These are phyloP conservation scores for Drosophila hawaiiensis DNA, from an alignment of 2,888 invertebrate species.

Conservation along the genomic window DNA sequence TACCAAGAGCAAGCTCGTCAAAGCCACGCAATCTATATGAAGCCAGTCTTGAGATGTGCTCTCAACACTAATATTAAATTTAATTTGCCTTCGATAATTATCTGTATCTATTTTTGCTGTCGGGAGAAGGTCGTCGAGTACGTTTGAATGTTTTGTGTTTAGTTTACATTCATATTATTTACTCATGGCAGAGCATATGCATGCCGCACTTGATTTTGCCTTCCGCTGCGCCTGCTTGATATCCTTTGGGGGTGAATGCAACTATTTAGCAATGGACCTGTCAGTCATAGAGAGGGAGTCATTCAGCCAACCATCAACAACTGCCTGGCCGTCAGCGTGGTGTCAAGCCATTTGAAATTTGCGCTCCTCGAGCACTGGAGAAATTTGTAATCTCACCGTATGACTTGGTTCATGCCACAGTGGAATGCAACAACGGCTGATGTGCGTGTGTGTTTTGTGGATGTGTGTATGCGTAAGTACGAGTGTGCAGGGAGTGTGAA, in stretches of 20 bases:
- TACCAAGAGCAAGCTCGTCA: not conserved
- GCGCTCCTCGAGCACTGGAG: slow-evolving; percentile 38
- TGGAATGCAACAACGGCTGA: slow-evolving; percentile 20
- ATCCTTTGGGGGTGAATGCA: slow-evolving; percentile 25
- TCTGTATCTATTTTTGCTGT: not conserved
- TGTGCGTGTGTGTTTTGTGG: not conserved
- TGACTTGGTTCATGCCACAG: slow-evolving; percentile 48
- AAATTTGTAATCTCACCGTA: slow-evolving; percentile 45
- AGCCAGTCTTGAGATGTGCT: not conserved
- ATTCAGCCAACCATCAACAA: slow-evolving; percentile 30
- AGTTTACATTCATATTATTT: slow-evolving; percentile 31
- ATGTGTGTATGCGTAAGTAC: not conserved
- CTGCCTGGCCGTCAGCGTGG: slow-evolving; percentile 12
- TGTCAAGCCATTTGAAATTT: slow-evolving; percentile 54
- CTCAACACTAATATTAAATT: not conserved
- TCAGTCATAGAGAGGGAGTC: slow-evolving; percentile 9
- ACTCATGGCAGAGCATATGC: slow-evolving; percentile 50
- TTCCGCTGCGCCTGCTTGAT: slow-evolving; percentile 19
- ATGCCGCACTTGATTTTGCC: slow-evolving; percentile 28
- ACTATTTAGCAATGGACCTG: slow-evolving; percentile 50
- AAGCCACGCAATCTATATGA: not conserved
- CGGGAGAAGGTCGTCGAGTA: slow-evolving; percentile 22
- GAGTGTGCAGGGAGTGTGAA: slow-evolving; percentile 30
- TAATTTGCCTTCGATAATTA: not conserved
- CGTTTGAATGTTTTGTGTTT: slow-evolving; percentile 14